Percentiles rank a stretch among this genome's conserved stretches.
These are phyloP conservation scores for Microtus obscurus DNA, from an alignment of 2,797 vertebrate genomes.

Conservation along the genomic window DNA sequence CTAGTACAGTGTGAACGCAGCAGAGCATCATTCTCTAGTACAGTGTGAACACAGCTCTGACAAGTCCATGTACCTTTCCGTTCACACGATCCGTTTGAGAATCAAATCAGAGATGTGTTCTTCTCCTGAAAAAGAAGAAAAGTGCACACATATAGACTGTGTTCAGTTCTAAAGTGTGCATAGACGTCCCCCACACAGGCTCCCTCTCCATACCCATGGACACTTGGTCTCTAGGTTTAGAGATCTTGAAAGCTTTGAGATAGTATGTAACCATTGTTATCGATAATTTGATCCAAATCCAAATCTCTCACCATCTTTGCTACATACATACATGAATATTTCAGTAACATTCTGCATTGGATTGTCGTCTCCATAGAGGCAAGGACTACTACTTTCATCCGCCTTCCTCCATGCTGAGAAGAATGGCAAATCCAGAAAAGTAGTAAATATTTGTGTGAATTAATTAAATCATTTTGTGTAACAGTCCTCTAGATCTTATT, in stretches of 20 bases:
- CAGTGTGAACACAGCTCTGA: neutral
- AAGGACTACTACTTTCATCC: neutral
- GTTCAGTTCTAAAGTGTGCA: constrained; percentile 29
- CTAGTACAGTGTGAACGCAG: neutral
- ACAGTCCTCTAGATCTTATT: neutral
- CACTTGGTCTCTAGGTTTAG: neutral
- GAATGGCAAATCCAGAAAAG: neutral
- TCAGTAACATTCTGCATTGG: neutral
- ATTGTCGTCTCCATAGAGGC: neutral
- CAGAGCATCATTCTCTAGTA: constrained; percentile 9
- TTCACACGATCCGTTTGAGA: constrained; percentile 36
- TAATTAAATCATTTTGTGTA: constrained; percentile 56
- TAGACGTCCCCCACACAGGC: neutral
- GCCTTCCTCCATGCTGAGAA: constrained; percentile 29
- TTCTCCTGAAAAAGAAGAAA: neutral
- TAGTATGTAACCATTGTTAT: neutral
- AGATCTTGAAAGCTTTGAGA: constrained; percentile 24
- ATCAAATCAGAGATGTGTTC: neutral
- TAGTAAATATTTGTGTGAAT: constrained; percentile 55
- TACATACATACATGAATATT: constrained; percentile 11
- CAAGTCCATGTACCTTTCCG: neutral
- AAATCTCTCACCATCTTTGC: constrained; percentile 14
- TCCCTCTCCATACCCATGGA: neutral
- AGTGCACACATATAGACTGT: neutral
- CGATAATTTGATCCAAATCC: neutral